Evolutionary conservation across 2,888 invertebrate genomes (phyloP).

Genomic region (Hypselothyrea guttata): DNA sequence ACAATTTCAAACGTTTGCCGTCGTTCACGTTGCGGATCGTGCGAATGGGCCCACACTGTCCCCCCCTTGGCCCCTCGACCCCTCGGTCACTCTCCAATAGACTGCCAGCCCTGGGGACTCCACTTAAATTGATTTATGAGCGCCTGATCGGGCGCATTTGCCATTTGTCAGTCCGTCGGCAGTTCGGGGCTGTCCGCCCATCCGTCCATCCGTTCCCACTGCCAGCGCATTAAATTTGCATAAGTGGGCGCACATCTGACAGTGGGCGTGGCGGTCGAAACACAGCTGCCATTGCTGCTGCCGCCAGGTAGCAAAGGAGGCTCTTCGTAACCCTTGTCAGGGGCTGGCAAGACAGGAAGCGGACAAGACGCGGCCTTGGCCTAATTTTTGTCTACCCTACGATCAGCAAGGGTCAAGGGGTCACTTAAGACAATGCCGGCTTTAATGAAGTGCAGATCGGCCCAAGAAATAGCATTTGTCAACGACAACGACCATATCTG

Average conservation of each 20-base stretch:
- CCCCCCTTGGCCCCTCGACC: neutral
- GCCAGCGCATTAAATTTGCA: constrained; percentile 66
- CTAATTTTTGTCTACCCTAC: constrained; percentile 53
- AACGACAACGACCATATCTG: constrained; percentile 44
- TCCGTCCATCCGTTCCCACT: constrained; percentile 14
- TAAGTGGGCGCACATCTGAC: constrained; percentile 60
- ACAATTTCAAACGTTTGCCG: constrained; percentile 56
- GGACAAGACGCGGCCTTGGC: constrained; percentile 52
- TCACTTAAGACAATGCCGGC: constrained; percentile 60
- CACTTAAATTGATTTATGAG: constrained; percentile 80
- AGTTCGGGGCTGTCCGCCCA: constrained; percentile 4
- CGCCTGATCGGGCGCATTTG: constrained; percentile 78
- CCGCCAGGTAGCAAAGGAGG: constrained; percentile 32
- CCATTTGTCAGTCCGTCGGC: constrained; percentile 69
- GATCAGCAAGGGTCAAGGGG: constrained; percentile 66
- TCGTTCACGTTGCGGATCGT: no score
- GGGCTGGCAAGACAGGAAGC: neutral
- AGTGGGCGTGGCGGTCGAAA: constrained; percentile 51
- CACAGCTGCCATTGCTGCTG: constrained; percentile 51
- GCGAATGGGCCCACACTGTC: constrained; percentile 16
- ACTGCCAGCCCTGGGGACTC: constrained; percentile 52
- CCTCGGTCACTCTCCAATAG: neutral
- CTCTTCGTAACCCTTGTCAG: constrained; percentile 48
- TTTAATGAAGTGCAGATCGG: constrained; percentile 45
- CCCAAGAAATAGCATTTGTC: constrained; percentile 51